A percentile compares a stretch with the other conserved stretches of the same genome.
Conservation (phyloP, 2,888 invertebrate species). For the Gymnocheta viridis region DNA sequence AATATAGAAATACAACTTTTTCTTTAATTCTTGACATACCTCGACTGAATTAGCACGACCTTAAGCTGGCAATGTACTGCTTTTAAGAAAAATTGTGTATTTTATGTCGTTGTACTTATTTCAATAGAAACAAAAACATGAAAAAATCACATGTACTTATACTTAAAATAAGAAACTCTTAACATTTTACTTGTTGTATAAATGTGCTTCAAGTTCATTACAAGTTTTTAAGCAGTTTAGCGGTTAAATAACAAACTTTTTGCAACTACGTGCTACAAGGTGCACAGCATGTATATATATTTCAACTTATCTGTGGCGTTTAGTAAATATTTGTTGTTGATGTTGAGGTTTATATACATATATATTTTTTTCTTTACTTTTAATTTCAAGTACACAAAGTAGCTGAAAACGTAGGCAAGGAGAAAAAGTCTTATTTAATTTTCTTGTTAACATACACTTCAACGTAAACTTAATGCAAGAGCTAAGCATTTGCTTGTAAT, state of each 20-base stretch:
- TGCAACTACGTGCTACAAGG: conserved; percentile 36
- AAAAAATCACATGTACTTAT: conserved; percentile 27
- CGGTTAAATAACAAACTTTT: conserved; percentile 72
- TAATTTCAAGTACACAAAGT: conserved; percentile 45
- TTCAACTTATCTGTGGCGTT: conserved; percentile 57
- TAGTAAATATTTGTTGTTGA: conserved; percentile 68
- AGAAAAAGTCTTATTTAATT: conserved; percentile 38
- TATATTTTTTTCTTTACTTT: conserved; percentile 46
- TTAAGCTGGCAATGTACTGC: neutral
- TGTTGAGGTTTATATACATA: conserved; percentile 53
- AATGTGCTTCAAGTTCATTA: conserved; percentile 73
- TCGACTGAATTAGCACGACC: neutral
- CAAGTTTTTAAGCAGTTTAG: conserved; percentile 73
- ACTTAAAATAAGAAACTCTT: conserved; percentile 65
- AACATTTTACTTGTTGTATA: conserved; percentile 57
- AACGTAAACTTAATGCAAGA: conserved; percentile 17
- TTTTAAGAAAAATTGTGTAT: conserved; percentile 1
- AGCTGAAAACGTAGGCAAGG: conserved; percentile 21
- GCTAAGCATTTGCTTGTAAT: conserved; percentile 33
- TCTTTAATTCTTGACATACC: conserved; percentile 14
- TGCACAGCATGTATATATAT: conserved; percentile 14
- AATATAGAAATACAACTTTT: neutral
- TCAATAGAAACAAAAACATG: conserved; percentile 10
- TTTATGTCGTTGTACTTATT: conserved; percentile 19
- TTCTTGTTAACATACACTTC: conserved; percentile 22